These are phyloP conservation scores for Cydia pomonella DNA, from an alignment of 1,140 invertebrate genomes.

Conservation along the genomic window DNA sequence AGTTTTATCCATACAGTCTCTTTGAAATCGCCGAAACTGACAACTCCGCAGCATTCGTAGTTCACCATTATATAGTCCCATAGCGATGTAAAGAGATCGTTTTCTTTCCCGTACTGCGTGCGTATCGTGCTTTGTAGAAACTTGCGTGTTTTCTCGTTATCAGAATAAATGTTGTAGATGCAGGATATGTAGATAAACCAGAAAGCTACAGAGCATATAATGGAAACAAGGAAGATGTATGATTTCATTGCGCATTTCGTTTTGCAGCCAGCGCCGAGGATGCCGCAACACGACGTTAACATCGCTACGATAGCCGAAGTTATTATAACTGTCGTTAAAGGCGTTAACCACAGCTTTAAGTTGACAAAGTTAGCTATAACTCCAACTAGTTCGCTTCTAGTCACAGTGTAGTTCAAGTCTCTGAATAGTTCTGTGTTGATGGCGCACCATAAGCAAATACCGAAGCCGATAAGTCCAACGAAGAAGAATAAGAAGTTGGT, in stretches of 20 bases:
- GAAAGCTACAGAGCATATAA: conserved; percentile 52
- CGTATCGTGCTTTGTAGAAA: conserved; percentile 51
- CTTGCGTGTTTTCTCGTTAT: conserved; percentile 53
- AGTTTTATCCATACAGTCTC: conserved; percentile 54
- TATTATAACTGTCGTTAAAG: conserved; percentile 61
- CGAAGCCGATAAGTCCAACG: conserved; percentile 52
- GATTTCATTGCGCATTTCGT: conserved; percentile 67
- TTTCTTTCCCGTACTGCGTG: conserved; percentile 60
- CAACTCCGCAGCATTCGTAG: conserved; percentile 66
- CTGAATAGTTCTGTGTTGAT: conserved; percentile 67
- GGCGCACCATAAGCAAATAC: conserved; percentile 66
- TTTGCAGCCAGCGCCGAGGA: conserved; percentile 67
- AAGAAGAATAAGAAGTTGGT: conserved; percentile 68
- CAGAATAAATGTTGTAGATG: conserved; percentile 65
- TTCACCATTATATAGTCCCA: conserved; percentile 68
- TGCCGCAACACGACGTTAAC: conserved; percentile 68
- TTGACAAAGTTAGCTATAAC: conserved; percentile 62
- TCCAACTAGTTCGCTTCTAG: conserved; percentile 55
- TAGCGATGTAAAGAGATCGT: conserved; percentile 60
- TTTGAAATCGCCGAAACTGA: conserved; percentile 57
- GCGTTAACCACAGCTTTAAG: conserved; percentile 64
- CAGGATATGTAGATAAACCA: conserved; percentile 66
- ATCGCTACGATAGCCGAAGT: conserved; percentile 53
- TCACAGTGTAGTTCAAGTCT: conserved; percentile 67
- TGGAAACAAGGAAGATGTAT: conserved; percentile 65